Evolutionary conservation across 1,140 invertebrate species (phyloP).

Genomic region (Conus ventricosus): DNA sequence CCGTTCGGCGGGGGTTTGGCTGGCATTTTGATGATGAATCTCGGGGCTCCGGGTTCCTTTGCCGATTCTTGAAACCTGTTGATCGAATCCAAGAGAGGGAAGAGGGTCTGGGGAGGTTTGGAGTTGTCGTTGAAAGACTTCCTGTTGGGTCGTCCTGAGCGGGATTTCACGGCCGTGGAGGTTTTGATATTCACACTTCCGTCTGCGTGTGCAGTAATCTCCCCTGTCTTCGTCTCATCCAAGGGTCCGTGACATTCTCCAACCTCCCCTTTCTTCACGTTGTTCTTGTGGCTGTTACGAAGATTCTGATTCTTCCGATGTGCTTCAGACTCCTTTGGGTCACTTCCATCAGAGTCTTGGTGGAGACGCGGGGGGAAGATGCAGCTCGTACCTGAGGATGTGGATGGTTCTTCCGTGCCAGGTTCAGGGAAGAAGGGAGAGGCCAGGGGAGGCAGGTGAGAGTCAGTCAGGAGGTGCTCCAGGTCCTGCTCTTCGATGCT

Average conservation of each 20-base stretch:
- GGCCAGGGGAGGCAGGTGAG: neutral
- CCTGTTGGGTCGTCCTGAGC: neutral
- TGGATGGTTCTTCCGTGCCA: no score
- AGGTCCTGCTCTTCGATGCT: slow-evolving; percentile 2
- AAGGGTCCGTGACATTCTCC: neutral
- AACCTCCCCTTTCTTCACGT: neutral
- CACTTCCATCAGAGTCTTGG: no score
- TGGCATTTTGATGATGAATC: neutral
- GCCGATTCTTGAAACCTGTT: neutral
- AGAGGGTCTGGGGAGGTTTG: neutral
- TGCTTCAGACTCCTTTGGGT: no score
- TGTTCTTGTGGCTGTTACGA: neutral
- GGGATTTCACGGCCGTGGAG: neutral
- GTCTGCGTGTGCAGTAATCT: neutral
- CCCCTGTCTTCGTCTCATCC: neutral
- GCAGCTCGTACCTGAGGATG: no score
- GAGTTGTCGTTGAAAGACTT: neutral
- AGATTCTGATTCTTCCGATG: neutral
- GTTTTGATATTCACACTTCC: neutral
- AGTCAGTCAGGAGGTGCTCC: neutral
- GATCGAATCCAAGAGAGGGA: neutral
- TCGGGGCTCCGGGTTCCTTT: neutral
- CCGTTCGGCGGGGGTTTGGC: neutral
- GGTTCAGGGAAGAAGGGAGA: neutral
- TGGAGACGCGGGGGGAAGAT: no score